Percentiles rank a stretch among this genome's conserved stretches.
phyloP scores from a whole-genome alignment of 2,888 invertebrate genomes.

The Laothoe populi region DNA sequence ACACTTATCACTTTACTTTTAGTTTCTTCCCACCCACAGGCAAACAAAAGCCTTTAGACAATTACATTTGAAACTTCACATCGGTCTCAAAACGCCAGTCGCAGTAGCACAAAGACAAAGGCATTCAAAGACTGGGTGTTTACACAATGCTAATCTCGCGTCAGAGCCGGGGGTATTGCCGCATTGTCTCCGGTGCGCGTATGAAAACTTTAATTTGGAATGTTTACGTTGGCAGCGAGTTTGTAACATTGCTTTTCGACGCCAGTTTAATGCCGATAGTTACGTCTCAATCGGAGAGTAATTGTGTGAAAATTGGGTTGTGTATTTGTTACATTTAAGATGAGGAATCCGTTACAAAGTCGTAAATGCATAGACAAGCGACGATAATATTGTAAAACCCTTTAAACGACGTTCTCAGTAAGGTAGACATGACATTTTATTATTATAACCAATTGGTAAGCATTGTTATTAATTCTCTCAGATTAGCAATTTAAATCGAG shows the following conservation, averaged over 20 bases:
- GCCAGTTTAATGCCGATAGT: background rate
- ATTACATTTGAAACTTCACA: constrained; percentile 7
- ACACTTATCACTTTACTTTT: too few relatives aligned
- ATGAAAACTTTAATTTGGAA: constrained; percentile 24
- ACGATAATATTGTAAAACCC: too few relatives aligned
- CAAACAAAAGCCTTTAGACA: background rate
- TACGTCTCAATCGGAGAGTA: background rate
- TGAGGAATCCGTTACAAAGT: too few relatives aligned
- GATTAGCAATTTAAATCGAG: too few relatives aligned
- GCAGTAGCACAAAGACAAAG: constrained; percentile 12
- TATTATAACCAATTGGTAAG: too few relatives aligned
- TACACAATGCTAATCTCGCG: constrained; percentile 22
- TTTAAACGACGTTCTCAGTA: too few relatives aligned
- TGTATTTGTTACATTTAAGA: too few relatives aligned
- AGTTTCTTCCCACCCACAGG: too few relatives aligned
- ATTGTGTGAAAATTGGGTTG: too few relatives aligned
- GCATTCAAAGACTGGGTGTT: constrained; percentile 13
- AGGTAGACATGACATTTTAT: too few relatives aligned
- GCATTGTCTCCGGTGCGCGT: constrained; percentile 12
- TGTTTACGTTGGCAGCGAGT: constrained; percentile 10
- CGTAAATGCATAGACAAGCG: too few relatives aligned
- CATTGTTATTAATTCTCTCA: too few relatives aligned
- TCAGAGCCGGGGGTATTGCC: background rate
- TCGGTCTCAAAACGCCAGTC: constrained; percentile 17
- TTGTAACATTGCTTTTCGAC: background rate